A percentile compares a stretch with the other conserved stretches of the same genome.
Conservation (phyloP, 2,797 vertebrate species). For the Coregonus sp. region DNA sequence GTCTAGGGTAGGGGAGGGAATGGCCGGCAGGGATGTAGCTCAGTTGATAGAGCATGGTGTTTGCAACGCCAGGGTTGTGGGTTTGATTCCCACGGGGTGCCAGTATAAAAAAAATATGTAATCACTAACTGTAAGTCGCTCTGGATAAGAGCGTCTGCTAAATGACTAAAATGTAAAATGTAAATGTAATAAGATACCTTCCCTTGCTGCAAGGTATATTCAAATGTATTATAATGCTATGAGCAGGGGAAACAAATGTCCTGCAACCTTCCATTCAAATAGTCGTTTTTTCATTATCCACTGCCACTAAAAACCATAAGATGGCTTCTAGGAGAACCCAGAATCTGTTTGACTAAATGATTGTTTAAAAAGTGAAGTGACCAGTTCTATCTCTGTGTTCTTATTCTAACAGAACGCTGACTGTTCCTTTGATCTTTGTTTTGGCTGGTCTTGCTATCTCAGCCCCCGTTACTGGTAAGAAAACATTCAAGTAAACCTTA, state of each 20-base stretch:
- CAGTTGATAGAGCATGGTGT: no score
- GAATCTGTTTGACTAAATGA: neutral
- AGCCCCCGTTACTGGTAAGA: conserved; percentile 58
- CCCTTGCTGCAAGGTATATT: neutral
- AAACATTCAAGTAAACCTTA: neutral
- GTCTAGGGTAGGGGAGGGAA: no score
- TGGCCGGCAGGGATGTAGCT: no score
- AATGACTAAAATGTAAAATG: no score
- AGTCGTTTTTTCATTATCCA: neutral
- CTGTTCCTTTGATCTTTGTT: conserved; percentile 33
- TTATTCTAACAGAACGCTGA: conserved; percentile 35
- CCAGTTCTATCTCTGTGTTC: neutral
- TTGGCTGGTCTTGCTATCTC: conserved; percentile 43
- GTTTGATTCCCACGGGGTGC: no score
- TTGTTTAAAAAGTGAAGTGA: neutral
- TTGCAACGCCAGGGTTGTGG: no score
- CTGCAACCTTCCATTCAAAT: neutral
- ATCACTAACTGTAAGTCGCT: no score
- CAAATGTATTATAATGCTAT: neutral
- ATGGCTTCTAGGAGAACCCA: neutral
- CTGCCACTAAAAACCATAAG: neutral
- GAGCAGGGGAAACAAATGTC: neutral
- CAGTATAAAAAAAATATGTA: no score
- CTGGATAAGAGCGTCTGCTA: no score
- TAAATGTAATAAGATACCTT: no score